Conservation (phyloP, 53 echinoderm and acorn worm genomes). For the Antedon mediterranea region DNA sequence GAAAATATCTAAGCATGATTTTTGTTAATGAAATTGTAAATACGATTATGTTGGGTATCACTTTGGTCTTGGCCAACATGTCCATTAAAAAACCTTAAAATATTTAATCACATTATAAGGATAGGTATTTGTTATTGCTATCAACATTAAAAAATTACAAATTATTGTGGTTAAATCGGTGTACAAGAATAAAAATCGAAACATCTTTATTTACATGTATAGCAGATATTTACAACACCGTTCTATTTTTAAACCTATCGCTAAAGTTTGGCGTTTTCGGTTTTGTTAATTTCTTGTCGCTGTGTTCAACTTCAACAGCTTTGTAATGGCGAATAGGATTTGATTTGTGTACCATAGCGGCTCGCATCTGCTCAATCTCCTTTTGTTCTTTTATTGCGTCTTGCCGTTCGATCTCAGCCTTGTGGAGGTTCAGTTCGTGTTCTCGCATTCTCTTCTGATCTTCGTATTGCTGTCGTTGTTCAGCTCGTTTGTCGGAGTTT, state of each 20-base stretch:
- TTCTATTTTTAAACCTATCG: constrained; percentile 25
- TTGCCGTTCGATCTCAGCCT: constrained; percentile 15
- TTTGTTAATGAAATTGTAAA: too few relatives aligned
- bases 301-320: constrained; percentile 45
- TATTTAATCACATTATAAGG: too few relatives aligned
- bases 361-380: constrained; percentile 37
- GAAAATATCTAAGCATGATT: too few relatives aligned
- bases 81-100: too few relatives aligned
- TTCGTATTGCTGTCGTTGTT: constrained; percentile 50
- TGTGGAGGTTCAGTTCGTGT: constrained; percentile 14
- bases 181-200: too few relatives aligned
- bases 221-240: neutral
- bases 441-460: constrained; percentile 43
- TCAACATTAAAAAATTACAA: too few relatives aligned
- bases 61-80: too few relatives aligned
- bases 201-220: too few relatives aligned
- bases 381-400: constrained; percentile 39
- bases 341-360: constrained; percentile 38
- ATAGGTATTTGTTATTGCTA: too few relatives aligned
- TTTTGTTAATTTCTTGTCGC: constrained; percentile 47
- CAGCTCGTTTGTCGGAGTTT: constrained; percentile 73
- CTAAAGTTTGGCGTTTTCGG: constrained; percentile 53
- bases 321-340: constrained; percentile 66
- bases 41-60: too few relatives aligned
- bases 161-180: too few relatives aligned